Evolutionary conservation across 2,888 invertebrate species (phyloP).

Genomic region (Neoascia interrupta): DNA sequence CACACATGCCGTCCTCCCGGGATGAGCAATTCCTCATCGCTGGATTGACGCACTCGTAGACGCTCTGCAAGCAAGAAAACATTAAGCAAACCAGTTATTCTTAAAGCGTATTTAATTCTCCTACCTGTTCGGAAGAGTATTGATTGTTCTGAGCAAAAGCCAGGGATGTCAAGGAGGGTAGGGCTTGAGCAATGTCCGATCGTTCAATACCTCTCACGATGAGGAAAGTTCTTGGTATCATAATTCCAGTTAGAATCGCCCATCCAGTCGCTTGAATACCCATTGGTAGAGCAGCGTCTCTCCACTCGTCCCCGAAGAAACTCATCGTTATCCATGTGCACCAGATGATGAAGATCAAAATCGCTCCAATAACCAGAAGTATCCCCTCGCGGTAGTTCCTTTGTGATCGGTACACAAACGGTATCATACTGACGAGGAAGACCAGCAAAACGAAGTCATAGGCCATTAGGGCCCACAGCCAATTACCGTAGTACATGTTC

Average conservation of each 20-base stretch:
- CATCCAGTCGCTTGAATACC: constrained; percentile 84
- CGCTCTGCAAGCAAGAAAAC: constrained; percentile 78
- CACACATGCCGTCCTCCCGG: constrained; percentile 74
- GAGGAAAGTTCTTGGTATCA: constrained; percentile 85
- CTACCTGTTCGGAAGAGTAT: constrained; percentile 79
- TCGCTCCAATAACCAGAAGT: constrained; percentile 81
- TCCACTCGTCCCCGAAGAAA: constrained; percentile 81
- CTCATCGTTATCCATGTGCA: constrained; percentile 82
- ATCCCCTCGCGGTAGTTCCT: constrained; percentile 86
- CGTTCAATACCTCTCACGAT: constrained; percentile 84
- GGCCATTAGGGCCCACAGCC: constrained; percentile 81
- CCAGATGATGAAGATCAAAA: constrained; percentile 82
- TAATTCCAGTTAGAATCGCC: constrained; percentile 83
- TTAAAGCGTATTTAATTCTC: not conserved
- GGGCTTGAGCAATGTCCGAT: constrained; percentile 82
- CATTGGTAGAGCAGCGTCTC: constrained; percentile 83
- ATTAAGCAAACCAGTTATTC: not conserved
- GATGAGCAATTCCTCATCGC: constrained; percentile 80
- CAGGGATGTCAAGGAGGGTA: constrained; percentile 80
- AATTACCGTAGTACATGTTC: constrained; percentile 80
- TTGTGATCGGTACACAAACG: constrained; percentile 83
- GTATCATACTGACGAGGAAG: constrained; percentile 82
- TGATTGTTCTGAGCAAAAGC: constrained; percentile 80
- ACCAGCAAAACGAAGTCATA: constrained; percentile 84
- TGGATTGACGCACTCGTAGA: constrained; percentile 82